A percentile compares a stretch with the other conserved stretches of the same genome.
Evolutionary conservation across 2,888 invertebrate genomes (phyloP).

Genomic region (Cecidostiba fungosa): DNA sequence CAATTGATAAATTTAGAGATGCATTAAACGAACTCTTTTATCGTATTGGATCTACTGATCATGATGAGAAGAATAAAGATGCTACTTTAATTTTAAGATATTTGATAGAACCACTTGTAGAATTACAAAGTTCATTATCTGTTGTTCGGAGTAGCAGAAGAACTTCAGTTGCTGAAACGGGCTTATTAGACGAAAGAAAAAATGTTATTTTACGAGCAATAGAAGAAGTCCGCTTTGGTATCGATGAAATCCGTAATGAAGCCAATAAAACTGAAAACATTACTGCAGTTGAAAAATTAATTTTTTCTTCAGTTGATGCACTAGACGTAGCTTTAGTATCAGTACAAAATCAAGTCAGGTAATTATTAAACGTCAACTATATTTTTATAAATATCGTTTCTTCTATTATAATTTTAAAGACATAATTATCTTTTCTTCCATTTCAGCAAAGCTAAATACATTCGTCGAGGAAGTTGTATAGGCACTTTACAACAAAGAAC

Average conservation of each 20-base stretch:
- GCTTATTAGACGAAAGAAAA: constrained; percentile 70
- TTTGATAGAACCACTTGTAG: constrained; percentile 71
- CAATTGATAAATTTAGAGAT: constrained; percentile 65
- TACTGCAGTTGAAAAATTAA: constrained; percentile 49
- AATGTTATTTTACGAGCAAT: constrained; percentile 71
- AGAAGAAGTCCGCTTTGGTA: constrained; percentile 69
- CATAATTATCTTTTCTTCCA: constrained; percentile 3
- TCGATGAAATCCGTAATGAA: constrained; percentile 63
- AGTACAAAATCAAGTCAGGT: constrained; percentile 70
- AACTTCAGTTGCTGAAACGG: constrained; percentile 69
- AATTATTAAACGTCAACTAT: constrained; percentile 12
- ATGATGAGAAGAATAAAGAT: constrained; percentile 66
- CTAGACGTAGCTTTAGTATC: constrained; percentile 69
- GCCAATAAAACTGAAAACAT: constrained; percentile 60
- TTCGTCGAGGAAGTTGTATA: constrained; percentile 65
- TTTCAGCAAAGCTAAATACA: constrained; percentile 70
- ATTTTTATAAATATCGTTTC: background rate
- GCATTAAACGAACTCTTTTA: constrained; percentile 66
- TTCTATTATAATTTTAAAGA: background rate
- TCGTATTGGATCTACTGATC: constrained; percentile 62
- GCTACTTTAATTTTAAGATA: constrained; percentile 66
- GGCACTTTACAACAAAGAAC: constrained; percentile 67
- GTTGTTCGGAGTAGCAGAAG: constrained; percentile 71
- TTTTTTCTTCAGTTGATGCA: constrained; percentile 64
- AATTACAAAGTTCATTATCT: constrained; percentile 72